phyloP scores from a whole-genome alignment of 2,888 invertebrate species.

The Drosophila heteroneura region DNA sequence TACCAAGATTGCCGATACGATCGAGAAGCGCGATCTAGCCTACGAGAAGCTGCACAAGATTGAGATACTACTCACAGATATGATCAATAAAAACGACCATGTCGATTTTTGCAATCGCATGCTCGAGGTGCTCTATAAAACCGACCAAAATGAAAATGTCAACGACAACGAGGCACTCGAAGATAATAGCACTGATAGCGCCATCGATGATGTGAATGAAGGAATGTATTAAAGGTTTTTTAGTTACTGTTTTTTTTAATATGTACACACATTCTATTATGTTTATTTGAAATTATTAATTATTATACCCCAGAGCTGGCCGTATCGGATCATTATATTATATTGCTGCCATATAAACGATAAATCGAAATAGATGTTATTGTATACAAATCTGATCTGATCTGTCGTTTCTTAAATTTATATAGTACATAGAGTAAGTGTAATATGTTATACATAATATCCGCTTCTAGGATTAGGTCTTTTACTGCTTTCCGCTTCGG shows the following conservation, averaged over 20 bases:
- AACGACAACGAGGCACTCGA: conserved; percentile 14
- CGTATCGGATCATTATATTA: neutral
- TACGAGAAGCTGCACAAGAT: conserved; percentile 74
- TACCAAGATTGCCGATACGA: conserved; percentile 1
- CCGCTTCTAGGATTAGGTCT: neutral
- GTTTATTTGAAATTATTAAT: neutral
- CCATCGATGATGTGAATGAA: conserved; percentile 37
- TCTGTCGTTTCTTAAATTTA: neutral
- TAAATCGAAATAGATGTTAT: neutral
- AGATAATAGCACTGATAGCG: conserved; percentile 21
- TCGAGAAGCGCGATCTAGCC: conserved; percentile 62
- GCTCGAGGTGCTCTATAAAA: conserved; percentile 65
- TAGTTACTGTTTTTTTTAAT: conserved; percentile 21
- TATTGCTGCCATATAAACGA: neutral
- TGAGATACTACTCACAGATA: conserved; percentile 69
- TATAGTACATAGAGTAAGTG: neutral
- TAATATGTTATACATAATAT: neutral
- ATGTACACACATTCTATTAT: conserved; percentile 14
- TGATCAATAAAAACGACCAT: conserved; percentile 53
- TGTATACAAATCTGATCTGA: neutral
- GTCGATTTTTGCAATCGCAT: conserved; percentile 67
- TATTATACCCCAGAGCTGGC: neutral
- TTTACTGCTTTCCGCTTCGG: no score
- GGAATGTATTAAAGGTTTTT: conserved; percentile 44
- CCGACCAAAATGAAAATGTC: conserved; percentile 10